phyloP scores from a whole-genome alignment of 2,888 invertebrate genomes.

The Euphydryas editha region DNA sequence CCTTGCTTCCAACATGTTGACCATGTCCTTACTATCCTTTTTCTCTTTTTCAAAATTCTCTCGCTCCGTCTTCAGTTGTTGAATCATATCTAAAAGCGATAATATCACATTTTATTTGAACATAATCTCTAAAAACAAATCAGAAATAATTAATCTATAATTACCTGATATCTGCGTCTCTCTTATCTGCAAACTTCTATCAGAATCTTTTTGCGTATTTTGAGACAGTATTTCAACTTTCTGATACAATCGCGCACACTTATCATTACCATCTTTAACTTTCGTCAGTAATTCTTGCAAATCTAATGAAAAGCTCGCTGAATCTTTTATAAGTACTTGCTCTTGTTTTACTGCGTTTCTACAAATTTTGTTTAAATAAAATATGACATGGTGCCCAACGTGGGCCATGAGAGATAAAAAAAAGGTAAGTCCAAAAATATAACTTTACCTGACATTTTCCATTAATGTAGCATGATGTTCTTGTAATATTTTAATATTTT shows the following conservation, averaged over 20 bases:
- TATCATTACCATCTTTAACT: slow-evolving; percentile 74
- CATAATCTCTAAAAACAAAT: neutral
- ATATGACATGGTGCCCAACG: neutral
- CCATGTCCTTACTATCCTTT: slow-evolving; percentile 76
- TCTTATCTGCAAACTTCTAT: slow-evolving; percentile 76
- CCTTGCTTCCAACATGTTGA: slow-evolving; percentile 82
- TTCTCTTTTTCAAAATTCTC: slow-evolving; percentile 83
- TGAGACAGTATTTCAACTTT: slow-evolving; percentile 74
- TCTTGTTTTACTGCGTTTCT: slow-evolving; percentile 82
- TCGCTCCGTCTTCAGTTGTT: slow-evolving; percentile 81
- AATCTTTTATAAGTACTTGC: slow-evolving; percentile 75
- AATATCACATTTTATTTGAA: neutral
- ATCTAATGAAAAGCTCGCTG: slow-evolving; percentile 76
- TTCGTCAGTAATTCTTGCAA: slow-evolving; percentile 74
- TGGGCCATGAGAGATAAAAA: neutral
- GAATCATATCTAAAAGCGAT: slow-evolving; percentile 76
- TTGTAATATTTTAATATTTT: slow-evolving; percentile 69
- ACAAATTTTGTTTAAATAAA: slow-evolving; percentile 31
- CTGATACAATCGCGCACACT: slow-evolving; percentile 73
- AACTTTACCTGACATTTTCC: slow-evolving; percentile 79
- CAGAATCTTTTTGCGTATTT: slow-evolving; percentile 70
- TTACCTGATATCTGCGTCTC: slow-evolving; percentile 82
- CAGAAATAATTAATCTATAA: neutral
- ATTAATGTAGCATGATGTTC: slow-evolving; percentile 81
- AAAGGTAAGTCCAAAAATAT: neutral